phyloP scores from a whole-genome alignment of 2,888 invertebrate species.

The Aspidiotus destructor region DNA sequence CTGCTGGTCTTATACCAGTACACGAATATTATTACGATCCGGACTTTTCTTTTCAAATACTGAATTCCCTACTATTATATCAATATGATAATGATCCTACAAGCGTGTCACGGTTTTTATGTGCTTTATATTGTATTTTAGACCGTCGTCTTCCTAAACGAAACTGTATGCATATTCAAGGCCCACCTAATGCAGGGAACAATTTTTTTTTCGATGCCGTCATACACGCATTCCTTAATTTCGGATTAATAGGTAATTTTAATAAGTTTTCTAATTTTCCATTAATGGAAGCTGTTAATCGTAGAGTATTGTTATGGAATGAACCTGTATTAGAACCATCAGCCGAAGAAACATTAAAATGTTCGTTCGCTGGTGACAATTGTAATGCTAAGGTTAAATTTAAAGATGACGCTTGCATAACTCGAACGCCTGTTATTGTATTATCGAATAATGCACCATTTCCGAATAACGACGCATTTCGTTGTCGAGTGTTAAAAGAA shows the following conservation, averaged over 20 bases:
- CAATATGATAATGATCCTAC: conserved; percentile 1
- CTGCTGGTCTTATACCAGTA: neutral
- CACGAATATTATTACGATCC: neutral
- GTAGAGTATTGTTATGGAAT: neutral
- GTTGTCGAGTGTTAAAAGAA: neutral
- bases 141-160: too few species aligned
- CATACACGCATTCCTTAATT: neutral
- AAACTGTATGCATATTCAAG: too few species aligned
- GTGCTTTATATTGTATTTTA: too few species aligned
- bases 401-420: neutral
- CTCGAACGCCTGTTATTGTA: neutral
- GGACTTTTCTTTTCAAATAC: neutral
- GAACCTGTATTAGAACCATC: neutral
- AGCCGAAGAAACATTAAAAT: neutral
- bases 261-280: neutral
- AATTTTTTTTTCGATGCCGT: neutral
- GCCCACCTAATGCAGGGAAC: too few species aligned
- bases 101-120: neutral
- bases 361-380: neutral
- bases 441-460: neutral
- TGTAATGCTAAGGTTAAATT: neutral
- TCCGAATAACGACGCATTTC: neutral
- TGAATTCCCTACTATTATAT: neutral
- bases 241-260: neutral
- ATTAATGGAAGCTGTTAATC: neutral